Conservation (phyloP, 2,113 vertebrate genomes). For the Nothocercus julius region DNA sequence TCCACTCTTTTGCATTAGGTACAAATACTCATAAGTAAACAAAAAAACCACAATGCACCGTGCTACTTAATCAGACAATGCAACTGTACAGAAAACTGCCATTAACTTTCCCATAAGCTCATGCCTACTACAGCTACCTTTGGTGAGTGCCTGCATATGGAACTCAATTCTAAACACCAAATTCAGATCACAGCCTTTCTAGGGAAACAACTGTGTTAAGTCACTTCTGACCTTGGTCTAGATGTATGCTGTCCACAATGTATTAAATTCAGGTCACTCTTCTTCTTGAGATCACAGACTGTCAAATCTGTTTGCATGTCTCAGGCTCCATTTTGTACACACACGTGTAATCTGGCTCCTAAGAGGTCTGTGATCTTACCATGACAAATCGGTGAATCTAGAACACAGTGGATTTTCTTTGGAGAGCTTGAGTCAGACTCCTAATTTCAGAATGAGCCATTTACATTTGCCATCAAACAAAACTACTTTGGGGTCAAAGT, state of each 20-base stretch:
- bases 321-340: conserved; percentile 10
- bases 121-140: background rate
- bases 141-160: background rate
- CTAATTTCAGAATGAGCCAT: conserved; percentile 49
- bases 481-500: conserved; percentile 20
- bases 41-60: background rate
- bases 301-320: background rate
- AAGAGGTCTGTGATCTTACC: background rate
- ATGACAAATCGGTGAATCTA: conserved; percentile 2
- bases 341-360: background rate
- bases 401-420: conserved; percentile 22
- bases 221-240: background rate
- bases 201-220: background rate
- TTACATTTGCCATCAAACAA: conserved; percentile 50
- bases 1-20: background rate
- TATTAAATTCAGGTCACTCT: background rate
- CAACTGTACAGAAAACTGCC: background rate
- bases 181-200: background rate
- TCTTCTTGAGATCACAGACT: background rate
- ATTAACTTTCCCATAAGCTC: background rate
- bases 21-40: background rate
- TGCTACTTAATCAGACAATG: background rate
- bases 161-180: background rate
- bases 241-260: background rate
- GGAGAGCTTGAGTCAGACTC: conserved; percentile 56